phyloP scores from a whole-genome alignment of 2,888 invertebrate genomes.

The Chouioia cunea region DNA sequence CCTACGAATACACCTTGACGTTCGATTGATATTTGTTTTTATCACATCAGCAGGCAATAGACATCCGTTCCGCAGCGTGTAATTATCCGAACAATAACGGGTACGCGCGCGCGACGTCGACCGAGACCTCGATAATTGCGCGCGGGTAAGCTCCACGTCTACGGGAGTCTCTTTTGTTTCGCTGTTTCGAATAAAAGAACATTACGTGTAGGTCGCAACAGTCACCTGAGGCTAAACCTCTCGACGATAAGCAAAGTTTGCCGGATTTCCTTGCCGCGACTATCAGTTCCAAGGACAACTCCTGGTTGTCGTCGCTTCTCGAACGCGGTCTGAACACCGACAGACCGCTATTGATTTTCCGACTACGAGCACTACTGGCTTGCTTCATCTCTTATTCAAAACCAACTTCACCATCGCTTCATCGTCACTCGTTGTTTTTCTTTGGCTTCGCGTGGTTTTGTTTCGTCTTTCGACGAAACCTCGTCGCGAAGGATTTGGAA shows the following conservation, averaged over 20 bases:
- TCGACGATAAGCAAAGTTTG: slow-evolving; percentile 82
- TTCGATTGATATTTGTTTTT: no score
- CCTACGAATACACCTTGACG: no score
- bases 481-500: no score
- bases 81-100: no score
- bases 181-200: neutral
- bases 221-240: slow-evolving; percentile 80
- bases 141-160: neutral
- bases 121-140: no score
- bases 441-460: no score
- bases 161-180: neutral
- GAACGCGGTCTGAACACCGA: slow-evolving; percentile 81
- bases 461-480: no score
- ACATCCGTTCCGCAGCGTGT: no score
- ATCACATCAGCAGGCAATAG: no score
- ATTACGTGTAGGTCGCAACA: neutral
- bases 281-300: slow-evolving; percentile 78
- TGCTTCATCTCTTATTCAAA: neutral
- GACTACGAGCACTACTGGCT: slow-evolving; percentile 42
- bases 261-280: slow-evolving; percentile 87
- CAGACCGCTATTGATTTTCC: slow-evolving; percentile 51
- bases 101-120: no score
- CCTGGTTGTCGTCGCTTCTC: slow-evolving; percentile 77
- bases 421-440: no score
- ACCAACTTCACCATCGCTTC: neutral